Evolutionary conservation across 2,797 vertebrate species (phyloP).

Genomic region (Xyrichtys novacula): DNA sequence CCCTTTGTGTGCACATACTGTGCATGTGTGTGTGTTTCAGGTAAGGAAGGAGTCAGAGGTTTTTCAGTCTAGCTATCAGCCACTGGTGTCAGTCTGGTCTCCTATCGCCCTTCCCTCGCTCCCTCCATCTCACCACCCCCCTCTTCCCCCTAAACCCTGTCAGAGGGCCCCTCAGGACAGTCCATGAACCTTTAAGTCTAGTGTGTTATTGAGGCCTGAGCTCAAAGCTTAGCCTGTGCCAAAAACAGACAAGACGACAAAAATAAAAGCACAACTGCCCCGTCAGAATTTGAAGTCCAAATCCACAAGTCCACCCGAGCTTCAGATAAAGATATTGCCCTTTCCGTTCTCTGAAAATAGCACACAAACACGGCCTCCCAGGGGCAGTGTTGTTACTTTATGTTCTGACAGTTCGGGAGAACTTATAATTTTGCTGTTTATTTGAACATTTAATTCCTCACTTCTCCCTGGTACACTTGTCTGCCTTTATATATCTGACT

Average conservation of each 20-base stretch:
- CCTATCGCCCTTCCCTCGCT: conserved; percentile 51
- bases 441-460: conserved; percentile 40
- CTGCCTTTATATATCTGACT: conserved; percentile 28
- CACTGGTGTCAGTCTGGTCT: conserved; percentile 62
- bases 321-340: neutral
- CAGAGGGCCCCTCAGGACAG: conserved; percentile 60
- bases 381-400: neutral
- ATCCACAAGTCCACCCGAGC: conserved; percentile 12
- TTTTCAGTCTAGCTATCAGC: conserved; percentile 66
- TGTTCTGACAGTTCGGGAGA: conserved; percentile 9
- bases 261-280: conserved; percentile 36
- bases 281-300: conserved; percentile 26
- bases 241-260: conserved; percentile 31
- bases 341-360: conserved; percentile 12
- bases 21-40: conserved; percentile 46
- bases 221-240: conserved; percentile 25
- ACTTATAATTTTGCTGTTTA: conserved; percentile 29
- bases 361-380: neutral
- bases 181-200: conserved; percentile 57
- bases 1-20: conserved; percentile 38
- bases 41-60: conserved; percentile 55
- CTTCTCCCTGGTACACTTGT: conserved; percentile 27
- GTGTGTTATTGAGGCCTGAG: conserved; percentile 29
- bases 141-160: conserved; percentile 24
- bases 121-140: conserved; percentile 16